These are phyloP conservation scores for Pseudochirops cupreus DNA, from an alignment of 2,797 vertebrate species.

Conservation along the genomic window DNA sequence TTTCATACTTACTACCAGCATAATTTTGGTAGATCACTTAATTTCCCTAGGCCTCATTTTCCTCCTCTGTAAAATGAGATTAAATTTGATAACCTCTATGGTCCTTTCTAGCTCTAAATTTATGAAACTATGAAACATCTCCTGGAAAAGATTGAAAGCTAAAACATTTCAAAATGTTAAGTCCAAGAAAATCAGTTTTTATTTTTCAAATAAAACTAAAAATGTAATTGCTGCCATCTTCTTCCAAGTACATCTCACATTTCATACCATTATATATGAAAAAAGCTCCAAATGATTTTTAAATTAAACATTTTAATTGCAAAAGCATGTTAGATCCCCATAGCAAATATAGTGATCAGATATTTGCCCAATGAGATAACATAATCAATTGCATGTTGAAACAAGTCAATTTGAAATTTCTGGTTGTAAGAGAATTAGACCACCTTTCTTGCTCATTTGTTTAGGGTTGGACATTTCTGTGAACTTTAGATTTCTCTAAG, in stretches of 20 bases:
- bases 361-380: neutral
- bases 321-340: neutral
- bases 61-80: neutral
- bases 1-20: neutral
- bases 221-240: neutral
- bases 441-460: neutral
- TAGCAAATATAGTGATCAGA: neutral
- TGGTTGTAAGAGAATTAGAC: neutral
- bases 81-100: neutral
- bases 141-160: neutral
- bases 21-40: neutral
- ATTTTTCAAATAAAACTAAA: neutral
- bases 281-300: neutral
- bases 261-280: neutral
- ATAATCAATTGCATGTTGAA: neutral
- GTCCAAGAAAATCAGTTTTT: neutral
- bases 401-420: neutral
- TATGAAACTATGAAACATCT: neutral
- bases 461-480: neutral
- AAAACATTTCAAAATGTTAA: neutral
- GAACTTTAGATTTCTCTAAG: neutral
- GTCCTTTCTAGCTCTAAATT: neutral
- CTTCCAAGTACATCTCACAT: neutral
- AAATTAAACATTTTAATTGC: neutral
- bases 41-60: neutral